A percentile compares a stretch with the other conserved stretches of the same genome.
phyloP scores from a whole-genome alignment of 2,113 vertebrate genomes.

The Apaloderma vittatum region DNA sequence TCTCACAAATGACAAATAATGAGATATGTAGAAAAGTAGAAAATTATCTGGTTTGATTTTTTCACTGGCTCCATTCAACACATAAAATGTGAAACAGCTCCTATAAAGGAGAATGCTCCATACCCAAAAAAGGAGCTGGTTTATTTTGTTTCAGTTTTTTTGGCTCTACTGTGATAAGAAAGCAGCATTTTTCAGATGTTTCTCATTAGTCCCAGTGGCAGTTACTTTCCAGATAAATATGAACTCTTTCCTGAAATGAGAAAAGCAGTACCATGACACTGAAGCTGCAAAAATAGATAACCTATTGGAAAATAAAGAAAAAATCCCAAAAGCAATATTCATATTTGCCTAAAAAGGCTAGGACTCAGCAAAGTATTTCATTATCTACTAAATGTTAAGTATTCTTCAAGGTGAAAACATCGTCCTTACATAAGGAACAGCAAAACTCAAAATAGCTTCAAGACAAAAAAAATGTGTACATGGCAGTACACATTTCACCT shows the following conservation, averaged over 20 bases:
- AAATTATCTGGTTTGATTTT: not conserved
- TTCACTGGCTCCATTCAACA: not conserved
- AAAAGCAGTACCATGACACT: conserved; percentile 5
- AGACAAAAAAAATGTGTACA: not conserved
- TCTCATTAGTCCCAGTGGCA: conserved; percentile 26
- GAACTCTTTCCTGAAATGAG: conserved; percentile 17
- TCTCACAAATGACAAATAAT: not conserved
- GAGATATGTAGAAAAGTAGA: not conserved
- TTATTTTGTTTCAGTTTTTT: conserved; percentile 21
- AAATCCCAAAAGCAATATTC: not conserved
- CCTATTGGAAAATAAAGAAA: not conserved
- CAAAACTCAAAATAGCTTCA: not conserved
- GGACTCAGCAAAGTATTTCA: not conserved
- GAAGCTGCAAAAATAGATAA: not conserved
- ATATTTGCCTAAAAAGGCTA: not conserved
- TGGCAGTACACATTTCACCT: not conserved
- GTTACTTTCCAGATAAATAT: conserved; percentile 27
- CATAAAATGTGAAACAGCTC: not conserved
- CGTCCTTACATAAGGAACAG: not conserved
- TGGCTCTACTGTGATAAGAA: conserved; percentile 30
- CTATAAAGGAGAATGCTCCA: not conserved
- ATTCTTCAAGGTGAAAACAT: not conserved
- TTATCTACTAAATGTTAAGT: not conserved
- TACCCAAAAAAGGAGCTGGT: conserved; percentile 31
- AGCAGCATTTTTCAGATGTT: conserved; percentile 50